Evolutionary conservation across 2,888 invertebrate species (phyloP).

Genomic region (Gisinianus flammeolus): DNA sequence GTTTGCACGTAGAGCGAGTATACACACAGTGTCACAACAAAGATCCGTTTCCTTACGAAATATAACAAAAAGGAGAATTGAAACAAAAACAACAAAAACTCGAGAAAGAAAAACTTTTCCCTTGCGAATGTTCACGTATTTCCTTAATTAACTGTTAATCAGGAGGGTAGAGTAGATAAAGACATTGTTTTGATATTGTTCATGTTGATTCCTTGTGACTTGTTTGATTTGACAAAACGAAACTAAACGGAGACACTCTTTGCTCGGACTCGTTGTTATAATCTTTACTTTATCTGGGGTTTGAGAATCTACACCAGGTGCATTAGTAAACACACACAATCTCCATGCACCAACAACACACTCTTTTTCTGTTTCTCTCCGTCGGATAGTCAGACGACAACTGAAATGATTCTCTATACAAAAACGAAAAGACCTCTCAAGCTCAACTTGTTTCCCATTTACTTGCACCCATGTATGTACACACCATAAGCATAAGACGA

Average conservation of each 20-base stretch:
- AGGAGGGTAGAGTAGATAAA: slow-evolving; percentile 13
- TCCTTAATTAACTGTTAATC: slow-evolving; percentile 21
- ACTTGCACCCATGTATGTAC: too few relatives aligned
- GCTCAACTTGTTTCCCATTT: too few relatives aligned
- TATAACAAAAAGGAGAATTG: too few relatives aligned
- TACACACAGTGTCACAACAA: too few relatives aligned
- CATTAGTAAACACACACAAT: too few relatives aligned
- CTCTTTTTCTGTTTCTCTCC: neutral
- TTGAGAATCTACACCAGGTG: slow-evolving; percentile 3
- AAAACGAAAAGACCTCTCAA: neutral
- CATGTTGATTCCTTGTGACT: neutral
- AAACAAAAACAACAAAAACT: too few relatives aligned
- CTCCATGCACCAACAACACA: neutral
- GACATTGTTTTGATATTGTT: slow-evolving; percentile 2
- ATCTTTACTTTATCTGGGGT: neutral
- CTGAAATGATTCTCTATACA: slow-evolving; percentile 6
- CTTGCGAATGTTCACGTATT: neutral
- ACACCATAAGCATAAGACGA: too few relatives aligned
- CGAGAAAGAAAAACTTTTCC: too few relatives aligned
- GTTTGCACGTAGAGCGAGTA: too few relatives aligned
- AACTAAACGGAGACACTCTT: neutral
- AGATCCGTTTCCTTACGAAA: too few relatives aligned
- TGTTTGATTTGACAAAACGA: slow-evolving; percentile 12
- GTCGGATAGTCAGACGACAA: neutral
- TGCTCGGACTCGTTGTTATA: too few relatives aligned